Conservation (phyloP, 2,888 invertebrate genomes). For the Mythimna lalbum region DNA sequence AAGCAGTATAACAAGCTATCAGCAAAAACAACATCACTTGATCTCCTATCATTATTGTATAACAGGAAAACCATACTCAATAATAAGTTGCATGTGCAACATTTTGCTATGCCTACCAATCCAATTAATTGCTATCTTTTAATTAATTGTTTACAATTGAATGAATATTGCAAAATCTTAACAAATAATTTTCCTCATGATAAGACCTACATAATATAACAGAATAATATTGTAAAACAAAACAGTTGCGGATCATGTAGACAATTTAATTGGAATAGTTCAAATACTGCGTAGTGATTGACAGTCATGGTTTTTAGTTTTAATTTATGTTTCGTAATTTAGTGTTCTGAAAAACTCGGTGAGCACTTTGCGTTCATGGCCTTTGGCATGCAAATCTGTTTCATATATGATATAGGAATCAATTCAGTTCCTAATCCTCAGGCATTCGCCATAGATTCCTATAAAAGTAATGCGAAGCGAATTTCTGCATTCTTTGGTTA, state of each 20-base stretch:
- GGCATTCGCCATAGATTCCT: background rate
- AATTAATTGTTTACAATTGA: conserved; percentile 2
- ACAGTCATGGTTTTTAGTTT: background rate
- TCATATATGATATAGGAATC: too few relatives aligned
- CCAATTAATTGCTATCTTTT: conserved; percentile 13
- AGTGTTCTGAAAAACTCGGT: background rate
- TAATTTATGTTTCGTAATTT: background rate
- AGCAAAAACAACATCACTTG: background rate
- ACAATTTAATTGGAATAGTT: background rate
- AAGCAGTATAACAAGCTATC: background rate
- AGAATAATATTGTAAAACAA: too few relatives aligned
- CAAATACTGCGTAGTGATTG: background rate
- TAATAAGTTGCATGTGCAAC: conserved; percentile 2
- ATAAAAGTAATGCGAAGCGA: background rate
- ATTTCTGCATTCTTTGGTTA: background rate
- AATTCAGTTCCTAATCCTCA: background rate
- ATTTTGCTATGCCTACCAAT: background rate
- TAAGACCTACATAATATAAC: background rate
- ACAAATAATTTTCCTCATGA: conserved; percentile 45
- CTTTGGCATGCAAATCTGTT: too few relatives aligned
- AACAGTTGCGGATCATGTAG: too few relatives aligned
- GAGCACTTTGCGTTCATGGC: too few relatives aligned
- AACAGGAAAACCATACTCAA: conserved; percentile 24
- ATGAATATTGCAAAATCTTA: conserved; percentile 1
- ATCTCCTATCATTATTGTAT: conserved; percentile 13